These are phyloP conservation scores for Hippocampus zosterae DNA, from an alignment of 2,113 vertebrate genomes.

Conservation along the genomic window DNA sequence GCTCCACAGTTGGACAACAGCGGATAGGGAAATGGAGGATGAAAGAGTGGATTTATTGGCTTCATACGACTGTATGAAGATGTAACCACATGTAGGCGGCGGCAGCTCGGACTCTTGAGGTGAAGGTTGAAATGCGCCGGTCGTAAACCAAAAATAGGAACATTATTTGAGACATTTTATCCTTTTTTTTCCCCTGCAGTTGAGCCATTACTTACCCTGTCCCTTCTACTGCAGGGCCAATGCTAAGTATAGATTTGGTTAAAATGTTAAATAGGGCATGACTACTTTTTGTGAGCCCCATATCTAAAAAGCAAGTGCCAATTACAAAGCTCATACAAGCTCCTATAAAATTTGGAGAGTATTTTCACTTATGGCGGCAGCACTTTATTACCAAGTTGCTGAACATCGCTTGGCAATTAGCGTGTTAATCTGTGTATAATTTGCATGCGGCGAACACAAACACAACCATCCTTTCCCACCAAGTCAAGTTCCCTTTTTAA, in stretches of 20 bases:
- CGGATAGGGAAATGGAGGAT: constrained; percentile 8
- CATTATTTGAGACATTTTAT: neutral
- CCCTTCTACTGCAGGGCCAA: neutral
- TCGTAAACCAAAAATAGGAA: neutral
- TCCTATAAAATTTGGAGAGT: neutral
- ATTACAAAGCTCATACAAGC: neutral
- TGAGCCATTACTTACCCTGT: neutral
- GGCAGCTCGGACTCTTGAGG: neutral
- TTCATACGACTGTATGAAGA: neutral
- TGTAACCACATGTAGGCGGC: constrained; percentile 3
- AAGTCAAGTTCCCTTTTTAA: too few species aligned
- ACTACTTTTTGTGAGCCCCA: neutral
- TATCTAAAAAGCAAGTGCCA: neutral
- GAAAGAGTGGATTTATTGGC: constrained; percentile 18
- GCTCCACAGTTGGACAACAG: neutral
- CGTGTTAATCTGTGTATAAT: too few species aligned
- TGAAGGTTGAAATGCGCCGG: neutral
- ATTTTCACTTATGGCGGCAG: neutral
- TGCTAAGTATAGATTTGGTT: neutral
- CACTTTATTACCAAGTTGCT: neutral
- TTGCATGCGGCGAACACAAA: too few species aligned
- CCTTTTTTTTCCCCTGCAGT: neutral
- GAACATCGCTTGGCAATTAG: too few species aligned
- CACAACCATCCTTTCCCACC: too few species aligned
- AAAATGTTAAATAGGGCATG: neutral